phyloP scores from a whole-genome alignment of 1,140 invertebrate species.

The Marisa cornuarietis region DNA sequence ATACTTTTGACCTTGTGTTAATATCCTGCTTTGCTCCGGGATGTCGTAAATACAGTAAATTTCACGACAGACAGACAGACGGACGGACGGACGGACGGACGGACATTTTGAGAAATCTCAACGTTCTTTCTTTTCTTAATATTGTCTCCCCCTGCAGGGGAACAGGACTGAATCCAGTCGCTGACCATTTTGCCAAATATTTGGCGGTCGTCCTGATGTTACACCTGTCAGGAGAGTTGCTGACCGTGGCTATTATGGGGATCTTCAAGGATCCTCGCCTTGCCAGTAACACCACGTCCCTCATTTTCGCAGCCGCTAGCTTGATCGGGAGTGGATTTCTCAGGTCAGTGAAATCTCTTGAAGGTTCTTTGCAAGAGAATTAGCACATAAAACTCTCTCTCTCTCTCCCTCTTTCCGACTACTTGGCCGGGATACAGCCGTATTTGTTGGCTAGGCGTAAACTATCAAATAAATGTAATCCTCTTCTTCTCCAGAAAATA shows the following conservation, averaged over 20 bases:
- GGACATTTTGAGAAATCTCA: no score
- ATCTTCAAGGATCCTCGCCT: slow-evolving; percentile 49
- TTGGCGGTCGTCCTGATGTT: slow-evolving; percentile 45
- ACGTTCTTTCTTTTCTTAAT: no score
- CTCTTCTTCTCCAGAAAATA: no score
- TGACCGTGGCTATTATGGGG: slow-evolving; percentile 47
- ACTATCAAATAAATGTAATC: not conserved
- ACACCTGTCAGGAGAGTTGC: slow-evolving; percentile 50
- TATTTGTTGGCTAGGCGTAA: not conserved
- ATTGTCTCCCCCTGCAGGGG: slow-evolving; percentile 32
- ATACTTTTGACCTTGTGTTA: no score
- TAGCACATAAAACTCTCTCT: no score
- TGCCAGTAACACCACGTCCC: slow-evolving; percentile 47
- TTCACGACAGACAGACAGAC: no score
- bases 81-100: no score
- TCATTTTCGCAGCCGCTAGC: slow-evolving; percentile 50
- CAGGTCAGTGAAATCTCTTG: slow-evolving; percentile 32
- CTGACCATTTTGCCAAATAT: slow-evolving; percentile 46
- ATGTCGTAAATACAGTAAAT: no score
- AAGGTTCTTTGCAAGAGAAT: no score
- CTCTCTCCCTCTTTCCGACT: no score
- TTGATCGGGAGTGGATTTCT: slow-evolving; percentile 53
- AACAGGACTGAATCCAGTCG: slow-evolving; percentile 42
- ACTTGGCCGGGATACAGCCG: no score
- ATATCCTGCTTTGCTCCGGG: no score